Conservation (phyloP, 2,888 invertebrate genomes). For the Phorcus lineatus region DNA sequence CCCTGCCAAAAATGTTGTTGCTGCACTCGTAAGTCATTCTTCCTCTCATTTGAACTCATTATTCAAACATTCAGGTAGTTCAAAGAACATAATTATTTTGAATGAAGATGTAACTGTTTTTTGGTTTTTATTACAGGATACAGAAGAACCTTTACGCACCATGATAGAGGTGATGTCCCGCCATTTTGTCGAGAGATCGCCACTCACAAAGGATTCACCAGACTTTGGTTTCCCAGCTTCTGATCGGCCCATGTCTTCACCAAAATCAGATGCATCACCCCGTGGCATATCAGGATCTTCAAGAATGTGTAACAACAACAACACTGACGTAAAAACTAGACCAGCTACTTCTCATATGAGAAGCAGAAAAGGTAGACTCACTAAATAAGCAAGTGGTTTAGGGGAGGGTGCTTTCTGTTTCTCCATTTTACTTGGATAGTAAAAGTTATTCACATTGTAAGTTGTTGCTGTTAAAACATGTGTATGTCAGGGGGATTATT, state of each 20-base stretch:
- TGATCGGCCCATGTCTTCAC: neutral
- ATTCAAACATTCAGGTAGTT: too few species aligned
- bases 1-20: too few species aligned
- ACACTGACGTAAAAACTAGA: constrained; percentile 24
- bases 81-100: too few species aligned
- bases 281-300: neutral
- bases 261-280: neutral
- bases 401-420: too few species aligned
- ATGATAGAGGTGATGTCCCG: constrained; percentile 72
- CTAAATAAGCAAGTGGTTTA: too few species aligned
- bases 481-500: too few species aligned
- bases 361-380: constrained; percentile 31
- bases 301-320: neutral
- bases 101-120: too few species aligned
- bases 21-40: too few species aligned
- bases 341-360: constrained; percentile 27
- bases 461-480: too few species aligned
- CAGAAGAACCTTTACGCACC: constrained; percentile 61
- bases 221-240: neutral
- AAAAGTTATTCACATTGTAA: too few species aligned
- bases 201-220: neutral
- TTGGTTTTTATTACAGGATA: constrained; percentile 48
- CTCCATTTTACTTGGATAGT: too few species aligned
- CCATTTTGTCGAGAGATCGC: constrained; percentile 47
- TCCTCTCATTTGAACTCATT: too few species aligned